These are phyloP conservation scores for Pterois miles DNA, from an alignment of 2,797 vertebrate species.

Conservation along the genomic window DNA sequence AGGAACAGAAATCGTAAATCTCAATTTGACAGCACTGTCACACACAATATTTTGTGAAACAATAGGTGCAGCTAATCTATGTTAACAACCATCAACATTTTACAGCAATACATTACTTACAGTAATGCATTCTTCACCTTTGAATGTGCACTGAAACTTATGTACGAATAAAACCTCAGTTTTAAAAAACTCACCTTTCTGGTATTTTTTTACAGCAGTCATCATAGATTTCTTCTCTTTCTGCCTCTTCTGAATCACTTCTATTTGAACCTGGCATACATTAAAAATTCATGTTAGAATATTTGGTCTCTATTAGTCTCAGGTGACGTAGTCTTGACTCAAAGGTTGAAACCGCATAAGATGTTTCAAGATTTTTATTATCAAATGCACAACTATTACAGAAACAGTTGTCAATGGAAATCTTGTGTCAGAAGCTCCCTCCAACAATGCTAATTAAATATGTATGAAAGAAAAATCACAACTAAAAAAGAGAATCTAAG, in stretches of 20 bases:
- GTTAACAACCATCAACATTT: not conserved
- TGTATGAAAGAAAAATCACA: too few relatives aligned
- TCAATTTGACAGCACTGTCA: not conserved
- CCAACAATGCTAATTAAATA: too few relatives aligned
- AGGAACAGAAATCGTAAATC: constrained; percentile 4
- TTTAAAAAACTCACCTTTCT: constrained; percentile 87
- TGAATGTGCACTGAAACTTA: not conserved
- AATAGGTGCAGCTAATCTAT: too few relatives aligned
- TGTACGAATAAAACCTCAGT: not conserved
- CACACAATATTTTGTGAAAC: not conserved
- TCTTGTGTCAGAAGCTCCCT: too few relatives aligned
- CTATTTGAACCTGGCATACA: constrained; percentile 90
- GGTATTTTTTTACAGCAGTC: constrained; percentile 94
- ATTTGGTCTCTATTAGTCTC: not conserved
- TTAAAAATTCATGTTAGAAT: not conserved
- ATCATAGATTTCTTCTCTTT: constrained; percentile 96
- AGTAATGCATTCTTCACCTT: not conserved
- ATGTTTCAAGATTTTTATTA: not conserved
- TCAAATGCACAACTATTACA: too few relatives aligned
- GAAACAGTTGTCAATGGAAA: too few relatives aligned
- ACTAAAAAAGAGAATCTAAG: too few relatives aligned
- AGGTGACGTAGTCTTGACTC: not conserved
- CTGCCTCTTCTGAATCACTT: constrained; percentile 96
- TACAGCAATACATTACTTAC: not conserved
- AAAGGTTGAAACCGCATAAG: not conserved